Percentiles rank a stretch among this genome's conserved stretches.
Conservation (phyloP, 1,140 invertebrate genomes). For the Drosophila eugracilis region DNA sequence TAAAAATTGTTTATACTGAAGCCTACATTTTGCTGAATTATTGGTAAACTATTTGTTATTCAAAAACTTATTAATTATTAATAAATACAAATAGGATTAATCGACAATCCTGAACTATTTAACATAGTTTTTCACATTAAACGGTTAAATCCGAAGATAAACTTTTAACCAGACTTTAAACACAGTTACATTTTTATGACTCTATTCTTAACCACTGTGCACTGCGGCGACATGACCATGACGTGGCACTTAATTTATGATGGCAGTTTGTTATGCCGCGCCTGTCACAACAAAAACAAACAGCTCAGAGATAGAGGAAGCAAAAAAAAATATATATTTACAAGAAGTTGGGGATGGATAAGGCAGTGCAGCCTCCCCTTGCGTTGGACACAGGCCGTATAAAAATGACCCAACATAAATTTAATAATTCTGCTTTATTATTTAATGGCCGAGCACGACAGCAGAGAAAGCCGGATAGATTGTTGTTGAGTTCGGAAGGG, state of each 20-base stretch:
- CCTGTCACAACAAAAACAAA: slow-evolving; percentile 81
- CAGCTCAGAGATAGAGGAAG: slow-evolving; percentile 68
- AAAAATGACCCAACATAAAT: slow-evolving; percentile 84
- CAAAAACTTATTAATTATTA: too few relatives aligned
- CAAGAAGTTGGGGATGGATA: slow-evolving; percentile 12
- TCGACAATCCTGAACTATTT: too few relatives aligned
- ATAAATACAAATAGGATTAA: too few relatives aligned
- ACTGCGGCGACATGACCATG: slow-evolving; percentile 61
- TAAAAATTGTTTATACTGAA: too few relatives aligned
- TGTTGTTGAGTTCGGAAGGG: slow-evolving; percentile 1
- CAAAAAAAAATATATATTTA: slow-evolving; percentile 24
- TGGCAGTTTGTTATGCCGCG: slow-evolving; percentile 83
- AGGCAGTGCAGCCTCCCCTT: slow-evolving; percentile 10
- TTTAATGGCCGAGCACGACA: slow-evolving; percentile 63
- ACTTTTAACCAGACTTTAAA: too few relatives aligned
- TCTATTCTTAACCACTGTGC: slow-evolving; percentile 32
- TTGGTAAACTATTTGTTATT: too few relatives aligned
- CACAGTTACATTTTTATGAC: not conserved
- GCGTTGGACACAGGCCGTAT: slow-evolving; percentile 38
- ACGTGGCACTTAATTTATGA: slow-evolving; percentile 83
- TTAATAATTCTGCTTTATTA: slow-evolving; percentile 84
- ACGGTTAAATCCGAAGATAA: too few relatives aligned
- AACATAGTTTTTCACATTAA: too few relatives aligned
- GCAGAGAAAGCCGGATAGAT: slow-evolving; percentile 8
- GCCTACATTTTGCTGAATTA: too few relatives aligned